Percentiles rank a stretch among this genome's conserved stretches.
These are phyloP conservation scores for Dipodomys stephensi DNA, from an alignment of 2,113 vertebrate species.

Conservation along the genomic window DNA sequence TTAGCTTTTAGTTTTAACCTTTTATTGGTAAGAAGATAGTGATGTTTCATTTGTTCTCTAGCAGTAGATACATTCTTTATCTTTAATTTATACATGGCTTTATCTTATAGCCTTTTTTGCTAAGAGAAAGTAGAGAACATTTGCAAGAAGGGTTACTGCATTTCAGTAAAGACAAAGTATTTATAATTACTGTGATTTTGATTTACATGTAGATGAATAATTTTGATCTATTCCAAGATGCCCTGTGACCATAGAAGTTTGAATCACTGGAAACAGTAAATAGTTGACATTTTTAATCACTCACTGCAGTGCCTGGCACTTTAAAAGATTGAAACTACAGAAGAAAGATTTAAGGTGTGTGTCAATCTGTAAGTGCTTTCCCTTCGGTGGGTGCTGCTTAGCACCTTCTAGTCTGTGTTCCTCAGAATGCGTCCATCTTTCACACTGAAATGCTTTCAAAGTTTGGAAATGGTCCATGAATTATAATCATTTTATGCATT, in stretches of 20 bases:
- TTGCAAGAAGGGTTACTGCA: neutral
- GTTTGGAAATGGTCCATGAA: slow-evolving; percentile 67
- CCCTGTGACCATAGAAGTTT: slow-evolving; percentile 40
- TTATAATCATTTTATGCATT: slow-evolving; percentile 71
- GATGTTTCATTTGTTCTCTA: slow-evolving; percentile 58
- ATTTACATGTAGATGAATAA: slow-evolving; percentile 52
- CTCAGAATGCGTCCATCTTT: slow-evolving; percentile 60
- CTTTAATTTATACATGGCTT: slow-evolving; percentile 48
- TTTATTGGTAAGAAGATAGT: slow-evolving; percentile 56
- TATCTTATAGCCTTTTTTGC: neutral
- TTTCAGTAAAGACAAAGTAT: slow-evolving; percentile 48
- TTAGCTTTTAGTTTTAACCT: no score
- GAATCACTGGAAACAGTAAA: slow-evolving; percentile 69
- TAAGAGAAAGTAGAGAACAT: neutral
- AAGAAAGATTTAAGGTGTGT: slow-evolving; percentile 63
- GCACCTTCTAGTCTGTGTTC: slow-evolving; percentile 29
- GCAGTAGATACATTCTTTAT: neutral
- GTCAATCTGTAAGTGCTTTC: slow-evolving; percentile 63
- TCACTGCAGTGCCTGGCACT: slow-evolving; percentile 62
- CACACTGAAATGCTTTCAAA: slow-evolving; percentile 69
- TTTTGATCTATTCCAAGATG: slow-evolving; percentile 1
- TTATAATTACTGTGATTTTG: slow-evolving; percentile 32
- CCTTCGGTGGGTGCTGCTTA: slow-evolving; percentile 10
- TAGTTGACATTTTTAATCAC: slow-evolving; percentile 73
- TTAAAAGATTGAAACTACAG: slow-evolving; percentile 78